Evolutionary conservation across 1,140 invertebrate species (phyloP).

Genomic region (Drosophila ohnishii): DNA sequence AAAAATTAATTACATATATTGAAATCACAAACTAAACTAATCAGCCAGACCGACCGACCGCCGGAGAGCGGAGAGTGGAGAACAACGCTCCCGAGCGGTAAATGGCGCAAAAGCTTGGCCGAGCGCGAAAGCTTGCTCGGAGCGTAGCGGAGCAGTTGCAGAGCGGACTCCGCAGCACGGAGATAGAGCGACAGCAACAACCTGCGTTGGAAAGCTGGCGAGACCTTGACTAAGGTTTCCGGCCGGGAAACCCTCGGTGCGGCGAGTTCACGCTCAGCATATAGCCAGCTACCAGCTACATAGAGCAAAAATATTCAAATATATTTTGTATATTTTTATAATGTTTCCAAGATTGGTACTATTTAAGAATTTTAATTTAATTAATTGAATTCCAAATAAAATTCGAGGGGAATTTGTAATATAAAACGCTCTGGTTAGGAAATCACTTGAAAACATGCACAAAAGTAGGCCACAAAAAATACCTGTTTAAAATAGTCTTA

Average conservation of each 20-base stretch:
- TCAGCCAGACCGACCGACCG: conserved; percentile 63
- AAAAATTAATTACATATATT: conserved; percentile 79
- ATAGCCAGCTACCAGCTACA: conserved; percentile 4
- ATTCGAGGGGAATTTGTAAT: background rate
- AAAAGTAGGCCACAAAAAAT: background rate
- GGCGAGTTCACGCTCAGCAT: conserved; percentile 10
- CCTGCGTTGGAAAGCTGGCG: conserved; percentile 39
- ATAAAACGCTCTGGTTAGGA: background rate
- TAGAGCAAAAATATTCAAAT: background rate
- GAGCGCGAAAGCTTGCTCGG: conserved; percentile 6
- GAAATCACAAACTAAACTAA: conserved; percentile 81
- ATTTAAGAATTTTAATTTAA: too few species aligned
- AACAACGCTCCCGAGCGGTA: conserved; percentile 14
- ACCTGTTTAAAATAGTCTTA: background rate
- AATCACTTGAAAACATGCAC: background rate
- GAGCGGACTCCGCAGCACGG: conserved; percentile 7
- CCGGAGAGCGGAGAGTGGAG: conserved; percentile 13
- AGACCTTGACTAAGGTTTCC: conserved; percentile 53
- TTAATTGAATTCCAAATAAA: background rate
- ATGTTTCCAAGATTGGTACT: background rate
- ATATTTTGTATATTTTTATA: background rate
- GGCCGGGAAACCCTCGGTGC: conserved; percentile 40
- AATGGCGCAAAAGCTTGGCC: conserved; percentile 26
- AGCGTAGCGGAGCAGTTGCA: background rate
- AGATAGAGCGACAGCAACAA: conserved; percentile 24